Base-by-base conservation (phyloP, 2,888 invertebrate species). In the Hyppa rectilinea region DNA sequence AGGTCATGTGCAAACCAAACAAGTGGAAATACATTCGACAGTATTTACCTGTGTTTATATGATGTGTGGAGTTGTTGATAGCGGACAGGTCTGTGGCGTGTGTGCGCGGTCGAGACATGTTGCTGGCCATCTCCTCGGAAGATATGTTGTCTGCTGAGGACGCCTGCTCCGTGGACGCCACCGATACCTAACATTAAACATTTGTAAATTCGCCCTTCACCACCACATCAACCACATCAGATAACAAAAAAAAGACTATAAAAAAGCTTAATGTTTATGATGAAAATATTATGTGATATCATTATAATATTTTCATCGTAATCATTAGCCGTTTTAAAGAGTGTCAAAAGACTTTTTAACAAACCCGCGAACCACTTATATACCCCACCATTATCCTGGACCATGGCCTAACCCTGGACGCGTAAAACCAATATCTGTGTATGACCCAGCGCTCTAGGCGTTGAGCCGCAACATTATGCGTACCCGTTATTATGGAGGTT, bases 91-190 rank as follows among this genome's bases (percentile, higher is more conserved):
- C 97, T 1, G 97, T 92, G 40, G 96, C 93, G 85, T 96, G 95
- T 59, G 92, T 92, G 12, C 95, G 92, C 31, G 95, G 95, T 2
- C 96, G 92, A 14, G 96, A 91, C 94, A 96, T 94, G 83, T 95
- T 94, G 93, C 99, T 98, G 4, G 98, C 98, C 87, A 99, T 97
- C 64, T 98, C 98, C 92, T 99, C 98, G 17, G 98, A 98, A 4
- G 99, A 98, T 73, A 99, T 97, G 94, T 99, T 99, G 92, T 99
- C 99, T 0, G 99, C 99, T 1, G 99, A 99, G 0, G 99, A 98
- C 14, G 99, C 99, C 94, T 99, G 99, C 89, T 99, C 99, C 1
- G 99, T 99, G 20, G 98, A 98, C n/a, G 99, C 99, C 26, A 99
- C 98, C 0, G 99, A 98, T 49, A 96, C 92, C 96, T 96, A 59